A percentile compares a stretch with the other conserved stretches of the same genome.
Evolutionary conservation across 1,140 invertebrate species (phyloP).

Genomic region (Drosophila lacertosa): DNA sequence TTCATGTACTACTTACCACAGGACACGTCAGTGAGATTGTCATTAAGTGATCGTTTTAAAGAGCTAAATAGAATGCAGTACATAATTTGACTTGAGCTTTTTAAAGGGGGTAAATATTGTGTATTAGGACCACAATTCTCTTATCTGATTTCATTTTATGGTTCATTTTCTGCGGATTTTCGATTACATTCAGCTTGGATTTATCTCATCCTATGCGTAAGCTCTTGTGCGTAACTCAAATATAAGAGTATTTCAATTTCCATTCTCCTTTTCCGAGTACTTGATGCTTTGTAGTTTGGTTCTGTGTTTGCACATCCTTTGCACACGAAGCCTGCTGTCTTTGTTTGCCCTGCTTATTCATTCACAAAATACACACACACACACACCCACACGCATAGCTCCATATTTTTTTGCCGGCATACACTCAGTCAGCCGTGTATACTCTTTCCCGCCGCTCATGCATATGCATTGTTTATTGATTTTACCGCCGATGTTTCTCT

Average conservation of each 20-base stretch:
- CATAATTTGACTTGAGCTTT: too few species aligned
- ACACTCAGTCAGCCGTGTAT: slow-evolving; percentile 42
- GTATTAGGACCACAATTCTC: too few species aligned
- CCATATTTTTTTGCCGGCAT: slow-evolving; percentile 37
- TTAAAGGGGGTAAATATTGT: too few species aligned
- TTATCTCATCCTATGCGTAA: neutral
- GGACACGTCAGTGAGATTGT: too few species aligned
- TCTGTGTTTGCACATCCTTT: slow-evolving; percentile 71
- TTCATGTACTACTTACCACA: too few species aligned
- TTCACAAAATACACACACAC: slow-evolving; percentile 58
- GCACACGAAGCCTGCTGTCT: slow-evolving; percentile 71
- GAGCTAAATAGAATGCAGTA: too few species aligned
- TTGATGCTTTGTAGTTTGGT: slow-evolving; percentile 49
- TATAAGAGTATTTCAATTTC: slow-evolving; percentile 47
- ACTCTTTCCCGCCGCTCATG: slow-evolving; percentile 52
- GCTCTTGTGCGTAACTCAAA: slow-evolving; percentile 20
- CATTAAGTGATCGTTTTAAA: too few species aligned
- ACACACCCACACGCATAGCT: slow-evolving; percentile 7
- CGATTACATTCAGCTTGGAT: too few species aligned
- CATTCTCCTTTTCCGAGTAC: slow-evolving; percentile 41
- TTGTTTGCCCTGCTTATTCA: slow-evolving; percentile 76
- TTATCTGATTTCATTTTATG: too few species aligned
- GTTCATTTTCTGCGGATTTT: too few species aligned
- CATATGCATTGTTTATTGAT: slow-evolving; percentile 82
- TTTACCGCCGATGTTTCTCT: slow-evolving; percentile 44